A percentile compares a stretch with the other conserved stretches of the same genome.
These are phyloP conservation scores for Cebidichthys violaceus DNA, from an alignment of 2,113 vertebrate species.

Conservation along the genomic window DNA sequence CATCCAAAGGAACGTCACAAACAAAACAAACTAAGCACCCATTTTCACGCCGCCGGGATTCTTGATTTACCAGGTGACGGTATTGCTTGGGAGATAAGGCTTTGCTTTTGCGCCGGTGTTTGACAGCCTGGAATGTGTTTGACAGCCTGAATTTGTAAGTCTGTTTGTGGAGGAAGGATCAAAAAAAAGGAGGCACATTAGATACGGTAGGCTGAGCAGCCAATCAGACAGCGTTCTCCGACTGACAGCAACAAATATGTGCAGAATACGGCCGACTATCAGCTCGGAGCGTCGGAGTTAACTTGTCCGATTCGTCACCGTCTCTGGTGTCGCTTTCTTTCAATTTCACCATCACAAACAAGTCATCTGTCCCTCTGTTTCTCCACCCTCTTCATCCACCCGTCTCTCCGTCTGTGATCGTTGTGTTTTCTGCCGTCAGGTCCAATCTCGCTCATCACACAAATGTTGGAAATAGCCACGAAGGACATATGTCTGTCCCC, in stretches of 20 bases:
- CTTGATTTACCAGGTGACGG: background rate
- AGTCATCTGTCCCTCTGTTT: constrained; percentile 4
- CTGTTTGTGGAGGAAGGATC: background rate
- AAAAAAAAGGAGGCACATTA: background rate
- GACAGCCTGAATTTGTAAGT: background rate
- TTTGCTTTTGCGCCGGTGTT: background rate
- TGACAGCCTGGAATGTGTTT: background rate
- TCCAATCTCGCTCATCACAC: constrained; percentile 5
- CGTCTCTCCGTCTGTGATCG: constrained; percentile 10
- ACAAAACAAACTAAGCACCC: no score
- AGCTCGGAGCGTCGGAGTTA: background rate
- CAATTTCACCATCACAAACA: constrained; percentile 40
- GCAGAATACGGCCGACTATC: background rate
- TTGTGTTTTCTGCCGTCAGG: background rate
- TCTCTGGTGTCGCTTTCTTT: constrained; percentile 20
- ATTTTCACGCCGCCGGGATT: no score
- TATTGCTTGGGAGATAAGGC: no score
- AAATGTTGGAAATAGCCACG: no score
- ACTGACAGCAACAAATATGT: background rate
- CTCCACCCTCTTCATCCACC: constrained; percentile 36
- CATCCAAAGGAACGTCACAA: background rate
- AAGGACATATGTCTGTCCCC: no score
- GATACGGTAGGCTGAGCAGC: background rate
- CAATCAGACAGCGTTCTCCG: background rate
- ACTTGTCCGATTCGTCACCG: constrained; percentile 2